Conservation (phyloP, 2,888 invertebrate genomes). For the Thumatha senex region DNA sequence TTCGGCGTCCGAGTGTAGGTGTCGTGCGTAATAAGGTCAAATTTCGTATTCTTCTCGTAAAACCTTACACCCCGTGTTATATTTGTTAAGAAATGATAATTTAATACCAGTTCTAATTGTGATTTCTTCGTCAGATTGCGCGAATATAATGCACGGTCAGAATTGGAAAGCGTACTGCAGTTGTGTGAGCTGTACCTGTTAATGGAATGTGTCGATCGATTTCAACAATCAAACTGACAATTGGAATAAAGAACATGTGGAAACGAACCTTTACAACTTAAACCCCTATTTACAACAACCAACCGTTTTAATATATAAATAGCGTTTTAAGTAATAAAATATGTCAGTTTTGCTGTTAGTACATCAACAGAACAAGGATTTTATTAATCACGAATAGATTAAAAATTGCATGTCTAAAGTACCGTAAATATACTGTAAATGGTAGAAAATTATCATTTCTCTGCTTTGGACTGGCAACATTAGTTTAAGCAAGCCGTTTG, state of each 20-base stretch:
- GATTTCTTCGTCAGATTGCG: conserved; percentile 39
- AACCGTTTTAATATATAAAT: too few relatives aligned
- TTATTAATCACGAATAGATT: not conserved
- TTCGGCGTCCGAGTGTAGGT: not conserved
- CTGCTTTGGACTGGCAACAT: conserved; percentile 8
- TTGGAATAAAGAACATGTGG: not conserved
- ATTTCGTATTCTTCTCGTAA: not conserved
- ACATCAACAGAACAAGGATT: not conserved
- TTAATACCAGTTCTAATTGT: conserved; percentile 20
- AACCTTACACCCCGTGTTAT: too few relatives aligned
- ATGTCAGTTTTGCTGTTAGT: too few relatives aligned
- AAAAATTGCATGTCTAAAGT: not conserved
- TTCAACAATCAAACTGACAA: conserved; percentile 12
- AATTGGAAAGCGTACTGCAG: conserved; percentile 38
- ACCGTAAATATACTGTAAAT: conserved; percentile 9
- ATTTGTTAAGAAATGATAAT: conserved; percentile 36
- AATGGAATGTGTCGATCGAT: conserved; percentile 16
- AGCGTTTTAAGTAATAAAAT: too few relatives aligned
- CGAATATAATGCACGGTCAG: conserved; percentile 39
- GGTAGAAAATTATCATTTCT: conserved; percentile 36
- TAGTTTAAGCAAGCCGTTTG: conserved; percentile 11
- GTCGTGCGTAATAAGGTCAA: not conserved
- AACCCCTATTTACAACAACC: too few relatives aligned
- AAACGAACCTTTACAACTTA: too few relatives aligned
- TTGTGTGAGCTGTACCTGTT: conserved; percentile 36